Percentiles rank a stretch among this genome's conserved stretches.
Conservation (phyloP, 2,113 vertebrate species). For the Coreoperca whiteheadi region DNA sequence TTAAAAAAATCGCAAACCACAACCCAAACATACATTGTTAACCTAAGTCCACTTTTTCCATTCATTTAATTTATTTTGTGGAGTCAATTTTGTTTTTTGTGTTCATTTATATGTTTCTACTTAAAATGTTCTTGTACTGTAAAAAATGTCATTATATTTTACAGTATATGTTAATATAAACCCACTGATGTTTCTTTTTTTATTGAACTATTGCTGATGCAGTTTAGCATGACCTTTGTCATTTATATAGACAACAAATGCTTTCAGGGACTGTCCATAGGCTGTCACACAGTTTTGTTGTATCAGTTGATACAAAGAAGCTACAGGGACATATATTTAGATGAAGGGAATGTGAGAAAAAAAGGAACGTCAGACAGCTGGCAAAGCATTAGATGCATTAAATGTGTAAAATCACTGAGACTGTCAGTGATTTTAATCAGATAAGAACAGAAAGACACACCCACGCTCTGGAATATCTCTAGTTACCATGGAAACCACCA, state of each 20-base stretch:
- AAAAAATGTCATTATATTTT: background rate
- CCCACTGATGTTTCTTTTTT: background rate
- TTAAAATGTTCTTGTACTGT: background rate
- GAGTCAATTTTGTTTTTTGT: background rate
- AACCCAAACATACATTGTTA: too few species aligned
- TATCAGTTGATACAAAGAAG: background rate
- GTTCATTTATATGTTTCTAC: background rate
- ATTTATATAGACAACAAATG: background rate
- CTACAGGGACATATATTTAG: conserved; percentile 2
- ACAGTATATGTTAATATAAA: background rate
- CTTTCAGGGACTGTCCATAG: background rate
- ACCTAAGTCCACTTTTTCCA: background rate
- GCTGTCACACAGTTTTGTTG: background rate
- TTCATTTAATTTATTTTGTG: background rate
- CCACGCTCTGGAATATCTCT: conserved; percentile 77
- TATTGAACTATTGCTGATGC: background rate
- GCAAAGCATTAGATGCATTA: conserved; percentile 42
- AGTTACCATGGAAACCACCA: conserved; percentile 82
- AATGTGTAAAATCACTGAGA: conserved; percentile 58
- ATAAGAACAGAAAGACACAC: conserved; percentile 73
- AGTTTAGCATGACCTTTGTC: background rate
- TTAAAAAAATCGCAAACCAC: too few species aligned
- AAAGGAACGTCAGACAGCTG: conserved; percentile 19
- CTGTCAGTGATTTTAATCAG: conserved; percentile 76
- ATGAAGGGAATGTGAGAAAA: background rate